phyloP scores from a whole-genome alignment of 2,888 invertebrate genomes.

The Pseudococcus jackbeardsleyi region DNA sequence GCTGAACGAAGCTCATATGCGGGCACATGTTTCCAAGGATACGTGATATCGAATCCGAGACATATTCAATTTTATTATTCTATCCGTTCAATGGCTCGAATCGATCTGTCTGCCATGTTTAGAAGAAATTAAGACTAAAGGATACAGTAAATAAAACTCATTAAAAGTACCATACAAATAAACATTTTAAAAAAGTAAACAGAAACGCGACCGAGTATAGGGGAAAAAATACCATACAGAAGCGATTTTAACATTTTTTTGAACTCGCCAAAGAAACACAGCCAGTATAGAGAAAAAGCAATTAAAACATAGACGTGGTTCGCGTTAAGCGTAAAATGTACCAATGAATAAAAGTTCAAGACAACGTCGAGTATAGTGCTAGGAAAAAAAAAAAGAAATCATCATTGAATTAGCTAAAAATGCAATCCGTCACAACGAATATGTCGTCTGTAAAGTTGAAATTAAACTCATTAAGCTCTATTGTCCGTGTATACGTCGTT shows the following conservation, averaged over 20 bases:
- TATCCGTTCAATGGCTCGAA: constrained; percentile 33
- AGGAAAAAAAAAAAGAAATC: neutral
- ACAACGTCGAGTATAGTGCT: neutral
- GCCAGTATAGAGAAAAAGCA: neutral
- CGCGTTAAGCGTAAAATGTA: neutral
- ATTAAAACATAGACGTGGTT: neutral
- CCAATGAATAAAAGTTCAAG: neutral
- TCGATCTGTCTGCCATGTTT: constrained; percentile 34
- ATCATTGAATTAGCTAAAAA: constrained; percentile 13
- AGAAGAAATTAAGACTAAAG: constrained; percentile 5
- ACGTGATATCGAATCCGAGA: constrained; percentile 23
- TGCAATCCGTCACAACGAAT: constrained; percentile 27
- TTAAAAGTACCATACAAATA: neutral
- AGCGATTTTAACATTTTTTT: neutral
- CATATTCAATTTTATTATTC: constrained; percentile 42
- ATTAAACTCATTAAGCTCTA: constrained; percentile 39
- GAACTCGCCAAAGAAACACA: neutral
- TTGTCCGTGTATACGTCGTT: neutral
- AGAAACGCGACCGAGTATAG: neutral
- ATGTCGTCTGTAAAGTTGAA: constrained; percentile 27
- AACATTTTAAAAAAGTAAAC: constrained; percentile 5
- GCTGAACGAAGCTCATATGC: neutral
- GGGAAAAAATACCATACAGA: neutral
- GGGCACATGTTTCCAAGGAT: constrained; percentile 51
- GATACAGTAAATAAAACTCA: constrained; percentile 9